Evolutionary conservation across 2,797 vertebrate species (phyloP), one percentile per base, ranked within the genome.

Genomic region (Crypturellus tataupa): DNA sequence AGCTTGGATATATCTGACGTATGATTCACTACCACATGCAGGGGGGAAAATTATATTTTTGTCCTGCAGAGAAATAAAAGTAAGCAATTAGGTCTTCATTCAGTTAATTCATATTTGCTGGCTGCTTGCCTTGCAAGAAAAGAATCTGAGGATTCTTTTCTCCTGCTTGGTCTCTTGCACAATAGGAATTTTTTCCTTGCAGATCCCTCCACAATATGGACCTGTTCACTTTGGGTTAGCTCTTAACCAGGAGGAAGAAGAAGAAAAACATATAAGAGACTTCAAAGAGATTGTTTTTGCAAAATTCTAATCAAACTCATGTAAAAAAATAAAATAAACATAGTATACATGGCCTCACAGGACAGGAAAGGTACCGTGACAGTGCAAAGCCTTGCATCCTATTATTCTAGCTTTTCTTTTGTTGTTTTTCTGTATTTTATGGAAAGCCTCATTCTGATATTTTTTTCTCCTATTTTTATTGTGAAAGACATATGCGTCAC

Each of bases 21-120:
- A 94, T 96, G 96, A 96, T 96, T 97, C 95, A 96, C 87, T 93
- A 96, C 94, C 94, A 88, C 95, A 96, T 68, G 80, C 87, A 93
- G 95, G 75, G 92, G 87, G 87, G 91, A 93, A 95, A 96, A 96
- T 94, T 91, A 64, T 95, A 92, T 93, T 97, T 96, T 93, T 71
- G 91, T 96, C 94, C 91, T 91, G 73, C 87, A 70, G 94, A 91
- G 94, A 92, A 94, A 93, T 94, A 94, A 81, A 91, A 91, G 73
- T 68, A 77, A 93, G 80, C 91, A 95, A 93, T 96, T 93, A 95
- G 80, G 71, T 93, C 87, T 86, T 88, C 0, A 1, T 97, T 94
- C 60, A 46, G 73, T 86, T 91, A 94, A 95, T 84, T 96, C 80
- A 47, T 81, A 8, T 70, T 78, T 73, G 80, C 62, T 73, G 63